A percentile compares a stretch with the other conserved stretches of the same genome.
These are phyloP conservation scores for Fukomys damarensis DNA, from an alignment of 2,113 vertebrate genomes.

Conservation along the genomic window DNA sequence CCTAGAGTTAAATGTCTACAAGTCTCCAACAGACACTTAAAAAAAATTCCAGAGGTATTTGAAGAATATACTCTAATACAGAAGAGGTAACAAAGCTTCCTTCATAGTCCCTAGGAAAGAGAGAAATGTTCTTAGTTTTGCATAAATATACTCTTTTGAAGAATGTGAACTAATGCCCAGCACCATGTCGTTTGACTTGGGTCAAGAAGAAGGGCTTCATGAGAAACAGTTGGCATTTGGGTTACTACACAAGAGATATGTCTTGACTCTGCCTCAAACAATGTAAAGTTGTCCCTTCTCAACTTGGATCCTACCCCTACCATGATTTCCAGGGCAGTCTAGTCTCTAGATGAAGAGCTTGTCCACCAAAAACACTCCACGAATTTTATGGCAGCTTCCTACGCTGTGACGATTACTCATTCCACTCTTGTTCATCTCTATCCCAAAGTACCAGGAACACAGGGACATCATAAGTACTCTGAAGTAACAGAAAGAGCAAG, in stretches of 20 bases:
- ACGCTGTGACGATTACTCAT: not conserved
- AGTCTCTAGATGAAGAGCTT: not conserved
- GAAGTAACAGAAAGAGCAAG: not conserved
- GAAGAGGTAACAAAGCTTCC: not conserved
- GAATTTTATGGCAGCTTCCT: not conserved
- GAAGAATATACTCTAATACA: not conserved
- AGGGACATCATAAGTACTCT: not conserved
- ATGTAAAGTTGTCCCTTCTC: accelerated
- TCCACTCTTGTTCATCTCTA: not conserved
- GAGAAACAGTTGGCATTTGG: not conserved
- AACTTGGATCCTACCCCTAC: not conserved
- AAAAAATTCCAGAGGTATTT: not conserved
- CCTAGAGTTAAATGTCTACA: not conserved
- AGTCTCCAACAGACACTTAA: not conserved
- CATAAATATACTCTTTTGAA: not conserved
- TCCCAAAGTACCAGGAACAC: not conserved
- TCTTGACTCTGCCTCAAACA: not conserved
- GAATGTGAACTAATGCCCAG: not conserved
- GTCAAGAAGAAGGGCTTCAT: not conserved
- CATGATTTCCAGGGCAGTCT: not conserved
- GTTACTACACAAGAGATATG: not conserved
- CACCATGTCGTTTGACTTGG: not conserved
- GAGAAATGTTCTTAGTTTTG: not conserved
- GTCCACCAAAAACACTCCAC: not conserved
- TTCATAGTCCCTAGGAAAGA: not conserved